A percentile compares a stretch with the other conserved stretches of the same genome.
phyloP scores from a whole-genome alignment of 2,797 vertebrate genomes.

The Sebastes itinus region DNA sequence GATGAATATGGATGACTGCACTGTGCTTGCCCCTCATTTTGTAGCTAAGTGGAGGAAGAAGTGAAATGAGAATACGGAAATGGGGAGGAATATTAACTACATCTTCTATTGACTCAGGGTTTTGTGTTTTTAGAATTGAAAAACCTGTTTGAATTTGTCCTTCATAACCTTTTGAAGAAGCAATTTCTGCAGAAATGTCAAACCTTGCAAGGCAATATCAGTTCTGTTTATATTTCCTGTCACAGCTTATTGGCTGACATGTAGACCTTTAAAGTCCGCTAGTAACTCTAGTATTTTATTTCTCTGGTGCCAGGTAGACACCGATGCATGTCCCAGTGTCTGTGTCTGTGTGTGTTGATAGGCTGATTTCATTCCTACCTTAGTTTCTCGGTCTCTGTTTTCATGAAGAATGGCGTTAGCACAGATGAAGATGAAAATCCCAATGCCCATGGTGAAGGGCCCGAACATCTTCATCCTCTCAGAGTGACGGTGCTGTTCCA shows the following conservation, averaged over 20 bases:
- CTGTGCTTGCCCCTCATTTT: slow-evolving; percentile 5
- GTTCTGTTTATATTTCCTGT: background rate
- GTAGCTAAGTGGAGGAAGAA: background rate
- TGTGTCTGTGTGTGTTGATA: background rate
- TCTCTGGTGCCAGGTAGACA: background rate
- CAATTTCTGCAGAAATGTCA: background rate
- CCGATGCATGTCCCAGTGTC: background rate
- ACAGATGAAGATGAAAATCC: slow-evolving; percentile 99
- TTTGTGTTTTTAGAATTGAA: background rate
- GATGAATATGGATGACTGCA: slow-evolving; percentile 54
- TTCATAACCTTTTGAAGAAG: background rate
- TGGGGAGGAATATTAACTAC: background rate
- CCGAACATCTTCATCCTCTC: slow-evolving; percentile 99
- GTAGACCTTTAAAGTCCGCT: background rate
- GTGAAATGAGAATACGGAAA: background rate
- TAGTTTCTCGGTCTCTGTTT: slow-evolving; percentile 96
- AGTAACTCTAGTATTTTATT: background rate
- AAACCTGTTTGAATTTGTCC: background rate
- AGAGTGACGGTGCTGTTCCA: slow-evolving; percentile 93
- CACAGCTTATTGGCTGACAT: background rate
- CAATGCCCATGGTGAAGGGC: slow-evolving; percentile 99
- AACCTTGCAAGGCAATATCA: background rate
- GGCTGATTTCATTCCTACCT: slow-evolving; percentile 61
- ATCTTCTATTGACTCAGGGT: background rate
- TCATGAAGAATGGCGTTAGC: slow-evolving; percentile 98